Evolutionary conservation across 2,797 vertebrate species (phyloP).

Genomic region (Podargus strigoides): DNA sequence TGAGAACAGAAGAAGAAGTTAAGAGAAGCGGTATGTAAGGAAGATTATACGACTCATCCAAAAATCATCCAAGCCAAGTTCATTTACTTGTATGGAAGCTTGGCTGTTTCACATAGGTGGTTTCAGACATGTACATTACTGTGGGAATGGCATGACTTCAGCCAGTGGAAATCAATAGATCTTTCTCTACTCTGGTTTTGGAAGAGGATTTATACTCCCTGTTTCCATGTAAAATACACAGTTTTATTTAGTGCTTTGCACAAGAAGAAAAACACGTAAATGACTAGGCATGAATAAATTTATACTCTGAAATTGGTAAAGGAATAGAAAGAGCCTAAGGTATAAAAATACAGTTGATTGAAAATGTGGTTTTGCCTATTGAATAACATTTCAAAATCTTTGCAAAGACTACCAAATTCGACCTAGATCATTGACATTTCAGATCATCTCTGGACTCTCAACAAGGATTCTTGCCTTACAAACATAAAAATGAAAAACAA

Average conservation of each 20-base stretch:
- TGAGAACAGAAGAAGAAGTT: not conserved
- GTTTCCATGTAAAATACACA: not conserved
- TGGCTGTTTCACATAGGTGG: not conserved
- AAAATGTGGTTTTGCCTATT: not conserved
- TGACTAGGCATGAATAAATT: not conserved
- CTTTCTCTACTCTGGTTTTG: not conserved
- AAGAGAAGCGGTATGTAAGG: not conserved
- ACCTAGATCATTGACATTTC: not conserved
- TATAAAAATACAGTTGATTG: not conserved
- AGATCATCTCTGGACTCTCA: not conserved
- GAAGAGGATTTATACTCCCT: not conserved
- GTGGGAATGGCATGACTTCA: not conserved
- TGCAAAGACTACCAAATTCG: not conserved
- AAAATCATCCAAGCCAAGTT: not conserved
- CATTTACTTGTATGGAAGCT: not conserved
- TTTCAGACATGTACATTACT: not conserved
- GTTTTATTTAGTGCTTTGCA: not conserved
- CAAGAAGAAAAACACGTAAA: not conserved
- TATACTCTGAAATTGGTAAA: not conserved
- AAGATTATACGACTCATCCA: not conserved
- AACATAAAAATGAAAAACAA: not conserved
- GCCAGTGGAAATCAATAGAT: not conserved
- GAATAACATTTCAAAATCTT: not conserved
- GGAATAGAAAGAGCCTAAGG: not conserved
- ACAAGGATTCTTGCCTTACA: not conserved